Evolutionary conservation across 2,888 invertebrate genomes (phyloP), one percentile per base, ranked within the genome.

Genomic region (Frankliniella fusca): DNA sequence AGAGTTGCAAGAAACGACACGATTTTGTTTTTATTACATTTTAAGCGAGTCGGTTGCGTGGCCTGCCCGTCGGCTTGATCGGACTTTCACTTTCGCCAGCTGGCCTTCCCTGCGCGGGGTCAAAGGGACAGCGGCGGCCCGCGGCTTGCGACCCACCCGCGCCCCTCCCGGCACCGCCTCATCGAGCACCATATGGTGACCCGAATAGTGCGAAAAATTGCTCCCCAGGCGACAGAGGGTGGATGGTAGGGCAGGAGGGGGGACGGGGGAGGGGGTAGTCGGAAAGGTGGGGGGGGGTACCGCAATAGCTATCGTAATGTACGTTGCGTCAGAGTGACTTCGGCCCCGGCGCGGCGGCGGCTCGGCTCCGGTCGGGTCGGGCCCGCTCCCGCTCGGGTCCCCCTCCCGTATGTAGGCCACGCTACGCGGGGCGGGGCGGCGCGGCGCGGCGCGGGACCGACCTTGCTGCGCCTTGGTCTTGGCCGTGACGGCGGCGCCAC

Each of bases 401-500:
- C 15, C 15, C 54, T 15, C 15, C 54, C 15, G 54, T 20, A 9
- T 12, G 54, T 12, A 12, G 54, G 54, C 54, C 54, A 54, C 54
- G 18, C n/a, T n/a, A n/a, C n/a, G n/a, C n/a, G n/a, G n/a, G n/a
- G n/a, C n/a, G n/a, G n/a, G n/a, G n/a, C n/a, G n/a, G 20, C 54
- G 54, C 54, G 15, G 54, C 54, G 50, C 50, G 10, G 50, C 50
- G 54, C 61, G 61, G 38, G 38, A 38, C 38, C 38, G 38, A 61
- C 61, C 61, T 61, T 20, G 20, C 27, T 27, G 23, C 23, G 27
- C 70, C 70, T 76, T 76, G 70, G 70, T 76, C 70, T 23, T 27
- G 70, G 70, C 70, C 70, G 70, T 27, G 70, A 76, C 27, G 23
- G 70, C n/a, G 23, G 70, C 61, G 61, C 61, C 61, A 61, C 61